Evolutionary conservation across 2,888 invertebrate genomes (phyloP).

Genomic region (Icerya purchasi): DNA sequence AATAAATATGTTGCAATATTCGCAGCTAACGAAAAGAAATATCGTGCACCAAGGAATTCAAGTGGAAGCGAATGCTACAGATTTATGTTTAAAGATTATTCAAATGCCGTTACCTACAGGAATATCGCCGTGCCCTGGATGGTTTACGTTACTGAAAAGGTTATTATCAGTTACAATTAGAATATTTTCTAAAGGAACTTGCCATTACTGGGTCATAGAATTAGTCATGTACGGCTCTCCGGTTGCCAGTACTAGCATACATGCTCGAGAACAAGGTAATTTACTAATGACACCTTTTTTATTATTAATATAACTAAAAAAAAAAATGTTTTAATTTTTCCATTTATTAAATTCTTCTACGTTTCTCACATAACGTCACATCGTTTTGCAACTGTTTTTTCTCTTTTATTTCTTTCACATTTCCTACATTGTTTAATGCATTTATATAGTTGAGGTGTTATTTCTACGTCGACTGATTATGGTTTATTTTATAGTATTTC

Average conservation of each 20-base stretch:
- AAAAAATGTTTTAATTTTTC: too few relatives aligned
- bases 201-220: conserved; percentile 56
- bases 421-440: too few relatives aligned
- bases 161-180: conserved; percentile 65
- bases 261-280: conserved; percentile 59
- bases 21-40: conserved; percentile 48
- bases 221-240: conserved; percentile 70
- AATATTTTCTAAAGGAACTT: conserved; percentile 49
- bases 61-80: conserved; percentile 77
- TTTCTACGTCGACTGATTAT: too few relatives aligned
- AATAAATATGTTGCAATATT: too few relatives aligned
- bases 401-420: too few relatives aligned
- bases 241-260: conserved; percentile 38
- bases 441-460: too few relatives aligned
- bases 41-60: conserved; percentile 82
- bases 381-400: too few relatives aligned
- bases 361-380: too few relatives aligned
- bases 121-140: conserved; percentile 28
- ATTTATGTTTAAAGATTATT: conserved; percentile 55
- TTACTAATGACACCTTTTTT: too few relatives aligned
- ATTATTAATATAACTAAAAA: too few relatives aligned
- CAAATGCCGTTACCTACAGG: conserved; percentile 45
- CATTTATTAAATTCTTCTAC: too few relatives aligned
- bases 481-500: too few relatives aligned
- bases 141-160: conserved; percentile 49